Evolutionary conservation across 2,797 vertebrate species (phyloP).

Genomic region (Takifugu ocellatus): DNA sequence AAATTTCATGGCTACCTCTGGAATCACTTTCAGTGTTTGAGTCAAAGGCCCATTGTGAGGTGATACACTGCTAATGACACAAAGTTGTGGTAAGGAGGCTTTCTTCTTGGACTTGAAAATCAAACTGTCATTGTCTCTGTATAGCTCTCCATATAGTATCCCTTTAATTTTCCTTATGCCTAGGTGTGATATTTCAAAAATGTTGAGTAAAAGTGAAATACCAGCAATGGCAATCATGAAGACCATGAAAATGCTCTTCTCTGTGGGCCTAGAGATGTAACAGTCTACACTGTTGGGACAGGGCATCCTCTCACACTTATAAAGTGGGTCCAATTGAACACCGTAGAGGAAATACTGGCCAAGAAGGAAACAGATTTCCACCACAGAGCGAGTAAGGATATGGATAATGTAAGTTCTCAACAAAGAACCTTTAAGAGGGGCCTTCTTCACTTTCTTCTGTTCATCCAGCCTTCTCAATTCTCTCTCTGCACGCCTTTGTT

Average conservation of each 20-base stretch:
- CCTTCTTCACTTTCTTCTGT: conserved; percentile 86
- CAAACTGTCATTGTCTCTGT: conserved; percentile 65
- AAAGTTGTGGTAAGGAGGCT: conserved; percentile 68
- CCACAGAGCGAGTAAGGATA: conserved; percentile 87
- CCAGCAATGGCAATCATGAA: no score
- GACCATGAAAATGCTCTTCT: no score
- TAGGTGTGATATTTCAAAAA: no score
- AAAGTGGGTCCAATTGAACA: conserved; percentile 85
- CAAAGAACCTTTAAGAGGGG: conserved; percentile 86
- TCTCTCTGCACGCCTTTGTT: conserved; percentile 81
- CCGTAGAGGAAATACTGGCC: conserved; percentile 91
- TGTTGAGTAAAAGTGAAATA: no score
- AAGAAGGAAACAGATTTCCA: conserved; percentile 91
- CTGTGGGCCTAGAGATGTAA: conserved; percentile 84
- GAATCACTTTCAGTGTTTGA: conserved; percentile 72
- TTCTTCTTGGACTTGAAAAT: conserved; percentile 76
- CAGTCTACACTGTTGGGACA: conserved; percentile 94
- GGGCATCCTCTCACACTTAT: conserved; percentile 85
- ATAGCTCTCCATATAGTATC: conserved; percentile 70
- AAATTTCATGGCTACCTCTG: conserved; percentile 65
- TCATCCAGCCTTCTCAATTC: conserved; percentile 86
- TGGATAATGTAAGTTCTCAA: conserved; percentile 90
- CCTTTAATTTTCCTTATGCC: conserved; percentile 73
- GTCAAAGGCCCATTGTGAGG: conserved; percentile 72
- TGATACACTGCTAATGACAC: conserved; percentile 66